Conservation (phyloP, 1,140 invertebrate species). For the Tetragonula clypearis region DNA sequence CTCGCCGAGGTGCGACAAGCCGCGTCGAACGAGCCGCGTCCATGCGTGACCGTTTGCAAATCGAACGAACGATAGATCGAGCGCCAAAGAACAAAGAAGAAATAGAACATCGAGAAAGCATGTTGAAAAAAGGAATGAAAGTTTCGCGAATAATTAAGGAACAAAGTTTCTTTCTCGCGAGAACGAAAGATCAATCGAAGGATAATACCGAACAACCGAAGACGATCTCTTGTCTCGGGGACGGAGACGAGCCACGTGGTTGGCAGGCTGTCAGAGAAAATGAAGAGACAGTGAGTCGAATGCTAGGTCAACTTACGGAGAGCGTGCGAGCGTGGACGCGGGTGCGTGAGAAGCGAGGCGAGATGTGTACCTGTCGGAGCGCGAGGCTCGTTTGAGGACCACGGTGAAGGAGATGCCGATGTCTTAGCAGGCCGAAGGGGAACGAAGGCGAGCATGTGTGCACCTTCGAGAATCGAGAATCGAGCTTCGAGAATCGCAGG, state of each 20-base stretch:
- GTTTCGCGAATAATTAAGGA: no score
- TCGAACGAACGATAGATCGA: no score
- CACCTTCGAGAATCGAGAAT: constrained; percentile 77
- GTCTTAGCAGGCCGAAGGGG: constrained; percentile 75
- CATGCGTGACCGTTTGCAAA: neutral
- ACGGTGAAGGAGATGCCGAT: constrained; percentile 79
- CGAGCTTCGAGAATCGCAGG: constrained; percentile 58
- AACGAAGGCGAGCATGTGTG: constrained; percentile 75
- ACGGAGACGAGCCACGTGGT: neutral
- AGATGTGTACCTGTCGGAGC: constrained; percentile 80
- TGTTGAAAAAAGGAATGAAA: no score
- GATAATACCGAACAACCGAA: neutral
- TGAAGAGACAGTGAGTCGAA: neutral
- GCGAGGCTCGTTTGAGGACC: constrained; percentile 81
- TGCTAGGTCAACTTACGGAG: constrained; percentile 50
- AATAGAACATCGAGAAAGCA: no score
- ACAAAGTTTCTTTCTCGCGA: no score
- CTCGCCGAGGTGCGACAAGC: no score
- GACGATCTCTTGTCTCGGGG: neutral
- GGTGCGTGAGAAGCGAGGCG: constrained; percentile 36
- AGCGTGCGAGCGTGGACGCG: constrained; percentile 1
- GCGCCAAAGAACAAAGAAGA: no score
- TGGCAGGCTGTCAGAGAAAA: neutral
- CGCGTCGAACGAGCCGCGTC: no score
- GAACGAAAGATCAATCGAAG: no score